These are phyloP conservation scores for Pachyramphus minor DNA, from an alignment of 2,113 vertebrate genomes.

Conservation along the genomic window DNA sequence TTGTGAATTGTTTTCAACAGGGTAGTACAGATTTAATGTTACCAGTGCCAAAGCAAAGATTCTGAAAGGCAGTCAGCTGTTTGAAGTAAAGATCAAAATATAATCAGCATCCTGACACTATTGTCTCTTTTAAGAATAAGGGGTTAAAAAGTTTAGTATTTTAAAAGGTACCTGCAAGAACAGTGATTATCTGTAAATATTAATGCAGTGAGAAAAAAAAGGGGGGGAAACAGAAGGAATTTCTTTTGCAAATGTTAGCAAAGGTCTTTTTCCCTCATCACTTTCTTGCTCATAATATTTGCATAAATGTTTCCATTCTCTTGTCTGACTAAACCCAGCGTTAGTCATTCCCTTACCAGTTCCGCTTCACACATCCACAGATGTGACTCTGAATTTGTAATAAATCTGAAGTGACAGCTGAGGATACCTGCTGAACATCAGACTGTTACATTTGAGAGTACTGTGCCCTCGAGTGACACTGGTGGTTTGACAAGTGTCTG, in stretches of 20 bases:
- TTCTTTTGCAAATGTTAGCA: not conserved
- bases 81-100: not conserved
- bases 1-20: conserved; percentile 36
- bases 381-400: not conserved
- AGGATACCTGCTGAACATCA: not conserved
- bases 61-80: conserved; percentile 1
- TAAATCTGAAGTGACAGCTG: not conserved
- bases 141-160: not conserved
- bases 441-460: not conserved
- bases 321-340: not conserved
- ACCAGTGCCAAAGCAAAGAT: conserved; percentile 23
- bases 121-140: not conserved
- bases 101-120: not conserved
- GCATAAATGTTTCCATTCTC: conserved; percentile 1
- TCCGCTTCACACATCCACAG: not conserved
- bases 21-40: not conserved
- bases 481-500: not conserved
- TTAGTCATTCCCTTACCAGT: not conserved
- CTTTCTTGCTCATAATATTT: not conserved
- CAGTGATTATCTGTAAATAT: not conserved
- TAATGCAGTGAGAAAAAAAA: not conserved
- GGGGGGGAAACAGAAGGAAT: not conserved
- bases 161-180: not conserved
- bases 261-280: not conserved
- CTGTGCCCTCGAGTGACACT: not conserved